phyloP scores from a whole-genome alignment of 92 coral and sea anemone genomes.

The Siderastrea siderea region DNA sequence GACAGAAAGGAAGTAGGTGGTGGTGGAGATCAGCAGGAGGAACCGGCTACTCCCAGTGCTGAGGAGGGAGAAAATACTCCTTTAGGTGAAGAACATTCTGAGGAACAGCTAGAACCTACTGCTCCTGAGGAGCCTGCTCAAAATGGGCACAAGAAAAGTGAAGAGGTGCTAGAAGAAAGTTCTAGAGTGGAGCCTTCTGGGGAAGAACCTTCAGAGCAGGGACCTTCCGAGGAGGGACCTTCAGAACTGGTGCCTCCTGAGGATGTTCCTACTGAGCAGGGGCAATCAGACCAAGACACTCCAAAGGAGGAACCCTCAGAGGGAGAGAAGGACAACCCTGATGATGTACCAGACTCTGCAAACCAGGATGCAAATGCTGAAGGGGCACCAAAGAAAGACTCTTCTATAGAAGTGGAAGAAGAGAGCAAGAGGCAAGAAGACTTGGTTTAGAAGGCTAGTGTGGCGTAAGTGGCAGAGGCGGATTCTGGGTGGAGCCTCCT shows the following conservation, averaged over 20 bases:
- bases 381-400: not conserved
- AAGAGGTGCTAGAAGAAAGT: slow-evolving; percentile 8
- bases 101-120: slow-evolving; percentile 1
- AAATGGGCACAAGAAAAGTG: slow-evolving; percentile 5
- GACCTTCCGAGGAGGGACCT: slow-evolving; percentile 12
- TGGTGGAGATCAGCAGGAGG: slow-evolving; percentile 1
- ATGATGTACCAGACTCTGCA: not conserved
- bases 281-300: not conserved
- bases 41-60: not conserved
- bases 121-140: not conserved
- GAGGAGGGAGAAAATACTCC: slow-evolving; percentile 5
- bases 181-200: not conserved
- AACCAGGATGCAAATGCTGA: not conserved
- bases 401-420: not conserved
- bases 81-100: not conserved
- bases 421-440: not conserved
- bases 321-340: slow-evolving; percentile 10
- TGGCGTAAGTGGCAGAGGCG: not conserved
- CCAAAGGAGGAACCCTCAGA: slow-evolving; percentile 12
- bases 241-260: slow-evolving; percentile 5
- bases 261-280: slow-evolving; percentile 3
- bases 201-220: not conserved
- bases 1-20: not conserved
- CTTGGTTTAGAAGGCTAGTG: not conserved
- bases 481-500: not conserved